phyloP scores from a whole-genome alignment of 2,113 vertebrate species.

The Ursus arctos region DNA sequence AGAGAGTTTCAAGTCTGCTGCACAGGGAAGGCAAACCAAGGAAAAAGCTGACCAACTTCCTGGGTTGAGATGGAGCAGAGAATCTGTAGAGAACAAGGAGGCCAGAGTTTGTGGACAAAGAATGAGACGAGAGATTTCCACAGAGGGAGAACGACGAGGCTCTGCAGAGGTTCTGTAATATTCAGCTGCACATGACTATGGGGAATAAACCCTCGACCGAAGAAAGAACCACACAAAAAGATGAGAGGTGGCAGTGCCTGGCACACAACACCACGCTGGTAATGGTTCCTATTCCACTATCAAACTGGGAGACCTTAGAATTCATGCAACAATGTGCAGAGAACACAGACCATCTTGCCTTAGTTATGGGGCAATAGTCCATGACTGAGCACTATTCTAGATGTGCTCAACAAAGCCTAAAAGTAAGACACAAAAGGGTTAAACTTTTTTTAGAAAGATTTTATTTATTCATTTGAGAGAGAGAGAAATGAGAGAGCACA shows the following conservation, averaged over 20 bases:
- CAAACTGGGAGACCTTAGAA: background rate
- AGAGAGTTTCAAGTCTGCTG: background rate
- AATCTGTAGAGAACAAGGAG: background rate
- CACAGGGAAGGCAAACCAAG: background rate
- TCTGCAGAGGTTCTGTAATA: background rate
- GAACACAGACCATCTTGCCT: background rate
- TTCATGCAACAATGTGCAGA: background rate
- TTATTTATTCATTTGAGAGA: background rate
- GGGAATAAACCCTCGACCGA: background rate
- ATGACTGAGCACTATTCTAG: background rate
- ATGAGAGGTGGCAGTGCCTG: background rate
- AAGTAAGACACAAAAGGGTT: background rate
- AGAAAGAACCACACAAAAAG: background rate
- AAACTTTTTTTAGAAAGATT: background rate
- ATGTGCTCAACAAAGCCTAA: background rate
- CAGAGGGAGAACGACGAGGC: background rate
- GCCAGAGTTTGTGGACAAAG: background rate
- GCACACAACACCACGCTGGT: background rate
- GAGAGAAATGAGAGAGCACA: too few relatives aligned
- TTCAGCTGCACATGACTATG: background rate
- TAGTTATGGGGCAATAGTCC: background rate
- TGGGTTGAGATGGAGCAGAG: background rate
- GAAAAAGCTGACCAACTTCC: background rate
- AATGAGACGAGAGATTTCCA: background rate
- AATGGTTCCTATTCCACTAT: background rate